These are phyloP conservation scores for Heterodera carotae DNA, from an alignment of 1,140 invertebrate species.

Conservation along the genomic window DNA sequence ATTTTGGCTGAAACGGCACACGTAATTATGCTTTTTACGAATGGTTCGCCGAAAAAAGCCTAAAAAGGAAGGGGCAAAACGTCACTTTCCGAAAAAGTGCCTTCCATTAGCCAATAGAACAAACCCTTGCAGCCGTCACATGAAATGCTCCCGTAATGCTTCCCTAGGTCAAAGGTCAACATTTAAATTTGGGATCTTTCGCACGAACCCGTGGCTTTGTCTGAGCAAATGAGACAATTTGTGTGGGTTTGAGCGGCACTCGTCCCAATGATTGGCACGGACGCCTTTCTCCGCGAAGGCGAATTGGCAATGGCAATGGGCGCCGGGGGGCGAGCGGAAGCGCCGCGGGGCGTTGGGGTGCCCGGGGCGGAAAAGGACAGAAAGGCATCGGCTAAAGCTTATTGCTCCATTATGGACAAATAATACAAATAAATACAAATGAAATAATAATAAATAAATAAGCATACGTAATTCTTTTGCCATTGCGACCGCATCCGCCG, in stretches of 20 bases:
- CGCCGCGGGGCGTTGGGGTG: neutral
- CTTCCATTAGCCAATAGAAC: neutral
- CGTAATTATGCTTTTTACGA: slow-evolving; percentile 90
- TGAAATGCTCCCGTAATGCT: slow-evolving; percentile 31
- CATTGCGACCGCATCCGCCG: neutral
- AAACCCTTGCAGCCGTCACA: slow-evolving; percentile 36
- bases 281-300: slow-evolving; percentile 17
- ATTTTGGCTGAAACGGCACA: slow-evolving; percentile 87
- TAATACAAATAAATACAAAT: neutral
- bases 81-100: neutral
- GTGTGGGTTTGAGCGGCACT: slow-evolving; percentile 20
- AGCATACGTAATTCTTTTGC: neutral
- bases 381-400: neutral
- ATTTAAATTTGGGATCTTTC: too few relatives aligned
- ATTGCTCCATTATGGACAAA: neutral
- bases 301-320: neutral
- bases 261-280: slow-evolving; percentile 28
- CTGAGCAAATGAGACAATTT: slow-evolving; percentile 29
- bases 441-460: too few relatives aligned
- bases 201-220: slow-evolving; percentile 18
- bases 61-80: neutral
- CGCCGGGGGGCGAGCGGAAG: neutral
- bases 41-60: slow-evolving; percentile 84
- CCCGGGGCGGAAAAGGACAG: neutral
- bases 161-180: neutral